phyloP scores from a whole-genome alignment of 2,113 vertebrate species.

The Guaruba guarouba region DNA sequence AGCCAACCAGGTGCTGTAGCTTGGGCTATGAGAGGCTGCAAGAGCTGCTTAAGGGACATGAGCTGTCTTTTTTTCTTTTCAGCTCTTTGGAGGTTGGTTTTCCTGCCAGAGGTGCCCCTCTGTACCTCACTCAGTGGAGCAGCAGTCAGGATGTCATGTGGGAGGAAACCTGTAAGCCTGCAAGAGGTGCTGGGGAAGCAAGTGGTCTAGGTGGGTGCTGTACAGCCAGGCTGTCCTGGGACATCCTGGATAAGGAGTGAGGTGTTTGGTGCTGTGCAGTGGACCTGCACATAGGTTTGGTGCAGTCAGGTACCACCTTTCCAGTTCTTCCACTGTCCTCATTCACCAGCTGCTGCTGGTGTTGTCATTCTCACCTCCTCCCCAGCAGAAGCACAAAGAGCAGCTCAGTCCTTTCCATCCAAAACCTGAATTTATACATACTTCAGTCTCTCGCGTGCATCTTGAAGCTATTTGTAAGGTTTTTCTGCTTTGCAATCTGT shows the following conservation, averaged over 20 bases:
- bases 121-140: not conserved
- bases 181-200: not conserved
- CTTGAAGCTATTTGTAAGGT: not conserved
- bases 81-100: not conserved
- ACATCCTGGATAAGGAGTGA: not conserved
- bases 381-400: not conserved
- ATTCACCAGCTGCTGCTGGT: fast-evolving
- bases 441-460: not conserved
- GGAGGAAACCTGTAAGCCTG: not conserved
- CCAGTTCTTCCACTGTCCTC: fast-evolving
- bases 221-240: fast-evolving
- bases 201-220: not conserved
- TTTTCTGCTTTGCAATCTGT: not conserved
- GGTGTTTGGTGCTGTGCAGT: not conserved
- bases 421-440: not conserved
- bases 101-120: not conserved
- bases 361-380: fast-evolving
- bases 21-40: not conserved
- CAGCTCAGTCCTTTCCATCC: not conserved
- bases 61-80: not conserved
- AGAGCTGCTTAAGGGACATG: not conserved
- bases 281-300: fast-evolving
- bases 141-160: not conserved
- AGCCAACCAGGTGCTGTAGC: not conserved
- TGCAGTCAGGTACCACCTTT: not conserved